Conservation (phyloP, 2,888 invertebrate genomes). For the Agriotes lineatus region DNA sequence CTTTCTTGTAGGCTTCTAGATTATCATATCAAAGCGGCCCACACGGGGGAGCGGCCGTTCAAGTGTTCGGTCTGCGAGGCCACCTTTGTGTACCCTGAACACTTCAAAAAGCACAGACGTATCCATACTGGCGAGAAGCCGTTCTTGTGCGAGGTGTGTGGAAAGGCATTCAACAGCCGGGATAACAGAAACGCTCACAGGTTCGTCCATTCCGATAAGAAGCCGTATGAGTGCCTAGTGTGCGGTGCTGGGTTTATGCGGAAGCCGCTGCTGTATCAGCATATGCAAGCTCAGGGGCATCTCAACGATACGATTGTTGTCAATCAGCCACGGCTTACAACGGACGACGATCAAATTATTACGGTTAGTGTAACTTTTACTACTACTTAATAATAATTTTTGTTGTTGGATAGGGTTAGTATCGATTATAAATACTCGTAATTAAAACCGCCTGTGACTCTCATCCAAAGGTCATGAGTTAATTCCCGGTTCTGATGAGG, state of each 20-base stretch:
- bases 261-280: conserved; percentile 81
- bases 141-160: conserved; percentile 82
- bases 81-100: conserved; percentile 86
- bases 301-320: conserved; percentile 85
- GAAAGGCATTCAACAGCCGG: conserved; percentile 85
- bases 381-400: conserved; percentile 33
- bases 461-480: no score
- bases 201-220: conserved; percentile 88
- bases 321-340: conserved; percentile 82
- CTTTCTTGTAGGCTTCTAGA: conserved; percentile 79
- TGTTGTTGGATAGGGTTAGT: no score
- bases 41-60: conserved; percentile 84
- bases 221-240: conserved; percentile 85
- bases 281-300: conserved; percentile 82
- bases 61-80: conserved; percentile 81
- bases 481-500: no score
- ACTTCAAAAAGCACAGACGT: conserved; percentile 82
- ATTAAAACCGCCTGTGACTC: no score
- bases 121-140: conserved; percentile 86
- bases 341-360: conserved; percentile 68
- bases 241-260: conserved; percentile 89
- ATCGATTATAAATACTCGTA: no score
- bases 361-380: conserved; percentile 53
- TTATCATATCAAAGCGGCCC: conserved; percentile 85
- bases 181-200: conserved; percentile 89